Evolutionary conservation across 37 sponge, comb jelly and placozoan genomes (phyloP).

Genomic region (Oopsacas minuta): DNA sequence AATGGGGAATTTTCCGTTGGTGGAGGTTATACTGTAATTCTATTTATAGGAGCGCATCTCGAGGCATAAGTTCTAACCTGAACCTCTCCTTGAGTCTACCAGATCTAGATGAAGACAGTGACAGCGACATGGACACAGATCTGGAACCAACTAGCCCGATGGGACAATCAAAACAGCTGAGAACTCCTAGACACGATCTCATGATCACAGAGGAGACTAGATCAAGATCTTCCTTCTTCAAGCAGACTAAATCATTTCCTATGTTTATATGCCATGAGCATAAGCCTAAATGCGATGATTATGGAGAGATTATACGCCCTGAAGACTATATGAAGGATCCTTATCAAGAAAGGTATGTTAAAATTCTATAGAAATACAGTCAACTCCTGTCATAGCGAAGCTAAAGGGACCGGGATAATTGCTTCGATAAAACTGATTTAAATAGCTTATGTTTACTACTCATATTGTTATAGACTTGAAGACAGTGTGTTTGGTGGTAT

Average conservation of each 20-base stretch:
- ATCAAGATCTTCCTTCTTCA: constrained; percentile 62
- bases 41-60: not conserved
- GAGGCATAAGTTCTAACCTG: not conserved
- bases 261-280: constrained; percentile 86
- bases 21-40: not conserved
- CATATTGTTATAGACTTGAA: not conserved
- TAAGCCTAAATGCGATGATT: constrained; percentile 82
- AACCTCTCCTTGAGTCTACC: not conserved
- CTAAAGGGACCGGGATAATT: not conserved
- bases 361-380: too few species aligned
- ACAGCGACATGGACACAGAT: constrained; percentile 9
- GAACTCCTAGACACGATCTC: constrained; percentile 42
- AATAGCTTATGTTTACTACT: too few species aligned
- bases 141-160: constrained; percentile 7
- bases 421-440: not conserved
- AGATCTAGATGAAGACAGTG: not conserved
- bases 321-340: not conserved
- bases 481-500: not conserved
- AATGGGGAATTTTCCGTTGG: not conserved
- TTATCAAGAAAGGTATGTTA: not conserved
- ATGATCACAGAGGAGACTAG: constrained; percentile 43
- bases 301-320: constrained; percentile 73
- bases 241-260: constrained; percentile 68
- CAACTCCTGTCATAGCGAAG: not conserved
- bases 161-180: constrained; percentile 1